Percentiles rank a stretch among this genome's conserved stretches.
These are phyloP conservation scores for Heptranchias perlo DNA, from an alignment of 2,113 vertebrate species.

Conservation along the genomic window DNA sequence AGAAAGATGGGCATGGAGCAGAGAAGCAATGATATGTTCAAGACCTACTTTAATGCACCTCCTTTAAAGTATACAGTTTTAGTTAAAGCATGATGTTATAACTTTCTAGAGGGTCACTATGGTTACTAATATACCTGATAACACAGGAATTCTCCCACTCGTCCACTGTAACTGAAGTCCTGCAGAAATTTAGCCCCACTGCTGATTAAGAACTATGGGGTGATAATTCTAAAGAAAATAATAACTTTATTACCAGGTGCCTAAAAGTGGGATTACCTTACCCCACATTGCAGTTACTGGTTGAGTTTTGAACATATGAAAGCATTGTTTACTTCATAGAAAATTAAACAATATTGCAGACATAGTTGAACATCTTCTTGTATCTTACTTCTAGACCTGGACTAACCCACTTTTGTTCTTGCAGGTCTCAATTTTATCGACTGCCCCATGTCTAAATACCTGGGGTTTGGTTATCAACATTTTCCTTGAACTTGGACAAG, in stretches of 20 bases:
- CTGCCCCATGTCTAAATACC: not conserved
- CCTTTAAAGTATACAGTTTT: no score
- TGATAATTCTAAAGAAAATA: not conserved
- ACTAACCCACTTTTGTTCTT: not conserved
- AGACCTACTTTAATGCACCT: no score
- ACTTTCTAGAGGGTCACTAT: no score
- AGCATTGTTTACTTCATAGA: not conserved
- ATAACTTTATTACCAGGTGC: not conserved
- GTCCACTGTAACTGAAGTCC: no score
- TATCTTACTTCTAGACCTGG: not conserved
- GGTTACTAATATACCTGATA: no score
- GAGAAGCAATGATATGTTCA: no score
- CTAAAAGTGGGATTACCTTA: not conserved
- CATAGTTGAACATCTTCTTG: not conserved
- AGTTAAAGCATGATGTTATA: no score
- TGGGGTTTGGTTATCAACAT: not conserved
- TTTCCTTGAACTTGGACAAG: not conserved
- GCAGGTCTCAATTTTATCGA: not conserved
- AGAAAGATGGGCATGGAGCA: no score
- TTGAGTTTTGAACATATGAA: not conserved
- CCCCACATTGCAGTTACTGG: not conserved
- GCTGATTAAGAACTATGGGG: not conserved
- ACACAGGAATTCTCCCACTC: no score
- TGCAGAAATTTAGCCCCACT: no score
- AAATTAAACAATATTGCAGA: not conserved